phyloP scores from a whole-genome alignment of 2,797 vertebrate species.

The Moxostoma hubbsi region DNA sequence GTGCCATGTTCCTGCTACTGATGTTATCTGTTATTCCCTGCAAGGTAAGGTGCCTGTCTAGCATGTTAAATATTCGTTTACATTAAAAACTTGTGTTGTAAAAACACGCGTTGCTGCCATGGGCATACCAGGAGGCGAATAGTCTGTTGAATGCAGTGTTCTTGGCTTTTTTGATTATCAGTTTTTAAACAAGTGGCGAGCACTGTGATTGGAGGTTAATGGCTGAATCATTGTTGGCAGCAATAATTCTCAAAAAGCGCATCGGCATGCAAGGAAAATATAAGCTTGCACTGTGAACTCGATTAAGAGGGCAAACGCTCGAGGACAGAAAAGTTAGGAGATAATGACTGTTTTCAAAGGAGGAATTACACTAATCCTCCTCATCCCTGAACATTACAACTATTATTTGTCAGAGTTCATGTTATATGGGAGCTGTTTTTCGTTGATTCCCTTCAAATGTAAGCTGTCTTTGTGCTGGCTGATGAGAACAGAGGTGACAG shows the following conservation, averaged over 20 bases:
- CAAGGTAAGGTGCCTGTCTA: conserved; percentile 72
- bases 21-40: conserved; percentile 78
- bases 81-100: neutral
- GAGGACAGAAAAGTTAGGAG: conserved; percentile 32
- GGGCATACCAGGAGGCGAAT: neutral
- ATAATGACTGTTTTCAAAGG: neutral
- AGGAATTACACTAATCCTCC: neutral
- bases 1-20: conserved; percentile 83
- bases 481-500: conserved; percentile 69
- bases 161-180: conserved; percentile 8
- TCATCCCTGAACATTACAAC: neutral
- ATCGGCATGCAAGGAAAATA: conserved; percentile 2
- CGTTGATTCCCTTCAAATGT: neutral
- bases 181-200: conserved; percentile 17
- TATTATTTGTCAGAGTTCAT: conserved; percentile 7
- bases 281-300: conserved; percentile 8
- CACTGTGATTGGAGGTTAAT: conserved; percentile 14
- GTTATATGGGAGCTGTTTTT: conserved; percentile 11
- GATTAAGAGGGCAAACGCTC: neutral
- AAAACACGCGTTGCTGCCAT: conserved; percentile 27
- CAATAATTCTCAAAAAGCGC: neutral
- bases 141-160: conserved; percentile 20
- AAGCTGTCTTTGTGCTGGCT: conserved; percentile 42
- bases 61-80: conserved; percentile 28
- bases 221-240: conserved; percentile 15